Evolutionary conservation across 2,797 vertebrate species (phyloP), one percentile per base, ranked within the genome.

Genomic region (Anolis apletophallus): DNA sequence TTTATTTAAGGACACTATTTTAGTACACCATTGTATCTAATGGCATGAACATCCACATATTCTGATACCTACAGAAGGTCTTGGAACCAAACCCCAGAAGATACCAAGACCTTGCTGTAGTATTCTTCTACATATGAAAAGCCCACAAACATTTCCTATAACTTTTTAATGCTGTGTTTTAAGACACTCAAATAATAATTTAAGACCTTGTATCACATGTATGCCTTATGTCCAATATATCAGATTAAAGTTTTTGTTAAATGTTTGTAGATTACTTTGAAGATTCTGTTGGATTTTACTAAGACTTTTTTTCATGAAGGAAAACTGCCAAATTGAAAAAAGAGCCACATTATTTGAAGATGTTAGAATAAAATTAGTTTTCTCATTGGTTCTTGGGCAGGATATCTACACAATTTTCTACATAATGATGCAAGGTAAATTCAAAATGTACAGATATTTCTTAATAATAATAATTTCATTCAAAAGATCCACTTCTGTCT

Each of bases 311-410:
- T 80, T 61, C 83, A 75, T 78, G 83, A 86, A 82, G 78, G 50
- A 87, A 85, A 80, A 68, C 79, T 19, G 52, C 32, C 68, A 76
- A 91, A 84, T 87, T 88, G 91, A 80, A 85, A 59, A 88, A 92
- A 85, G 82, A 92, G 84, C 75, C n/a, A 3, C 2, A 52, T 11
- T 76, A 40, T 36, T 89, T 81, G 19, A 73, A 50, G 40, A 76
- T 68, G 72, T 72, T 92, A 78, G 76, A 90, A 87, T 59, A 72
- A 85, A 67, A 67, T 50, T 81, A 85, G 79, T 0, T 26, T n/a
- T 74, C 84, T 81, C 34, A 68, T 73, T 90, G 61, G 61, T 64
- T 12, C 36, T 78, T 46, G 72, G 72, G 17, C 59, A 81, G 78
- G 80, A 87, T 61, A 88, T 54, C 52, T 78, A 10, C 5, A 23